Evolutionary conservation across 2,797 vertebrate genomes (phyloP).

Genomic region (Agapornis canus): DNA sequence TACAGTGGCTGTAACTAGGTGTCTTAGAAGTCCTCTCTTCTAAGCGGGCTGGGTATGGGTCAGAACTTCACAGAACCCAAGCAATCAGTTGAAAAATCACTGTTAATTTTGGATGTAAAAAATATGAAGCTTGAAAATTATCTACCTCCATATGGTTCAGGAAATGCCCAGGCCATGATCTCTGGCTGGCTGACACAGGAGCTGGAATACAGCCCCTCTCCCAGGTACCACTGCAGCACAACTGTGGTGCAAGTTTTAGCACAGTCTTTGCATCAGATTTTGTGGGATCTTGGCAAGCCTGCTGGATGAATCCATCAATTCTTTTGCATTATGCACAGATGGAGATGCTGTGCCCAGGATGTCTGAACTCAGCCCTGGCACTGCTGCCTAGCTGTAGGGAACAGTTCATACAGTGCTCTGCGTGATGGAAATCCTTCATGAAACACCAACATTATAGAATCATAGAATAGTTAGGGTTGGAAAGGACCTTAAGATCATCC

Average conservation of each 20-base stretch:
- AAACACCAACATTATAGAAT: background rate
- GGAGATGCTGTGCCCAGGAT: background rate
- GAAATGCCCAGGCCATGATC: background rate
- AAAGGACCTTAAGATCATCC: background rate
- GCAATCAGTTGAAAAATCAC: background rate
- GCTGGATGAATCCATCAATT: background rate
- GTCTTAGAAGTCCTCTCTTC: background rate
- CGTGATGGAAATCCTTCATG: background rate
- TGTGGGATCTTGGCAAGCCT: background rate
- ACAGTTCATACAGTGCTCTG: background rate
- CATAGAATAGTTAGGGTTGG: background rate
- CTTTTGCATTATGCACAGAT: background rate
- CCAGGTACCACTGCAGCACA: background rate
- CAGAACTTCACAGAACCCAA: background rate
- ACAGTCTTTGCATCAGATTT: background rate
- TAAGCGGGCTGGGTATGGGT: background rate
- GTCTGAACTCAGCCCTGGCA: background rate
- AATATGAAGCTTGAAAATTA: background rate
- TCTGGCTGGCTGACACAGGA: background rate
- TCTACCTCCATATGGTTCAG: background rate
- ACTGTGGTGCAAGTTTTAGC: background rate
- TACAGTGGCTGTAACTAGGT: background rate
- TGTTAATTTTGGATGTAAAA: background rate
- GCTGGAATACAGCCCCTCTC: background rate
- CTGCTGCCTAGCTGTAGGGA: background rate